Evolutionary conservation across 2,888 invertebrate genomes (phyloP), one percentile per base, ranked within the genome.

Genomic region (Drosophila cognata): DNA sequence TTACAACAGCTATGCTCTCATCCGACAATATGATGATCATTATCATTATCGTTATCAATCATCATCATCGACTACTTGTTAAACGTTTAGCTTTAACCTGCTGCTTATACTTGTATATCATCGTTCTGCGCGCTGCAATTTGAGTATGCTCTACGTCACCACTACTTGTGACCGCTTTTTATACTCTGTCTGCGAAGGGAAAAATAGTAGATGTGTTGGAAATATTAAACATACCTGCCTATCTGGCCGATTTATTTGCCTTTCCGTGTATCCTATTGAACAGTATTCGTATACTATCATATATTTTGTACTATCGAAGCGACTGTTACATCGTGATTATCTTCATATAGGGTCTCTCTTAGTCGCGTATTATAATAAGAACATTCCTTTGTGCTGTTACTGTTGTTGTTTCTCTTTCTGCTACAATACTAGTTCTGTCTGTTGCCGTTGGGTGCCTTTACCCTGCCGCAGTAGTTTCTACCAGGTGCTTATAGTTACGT

Each of bases 401-500:
- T 51, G n/a, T 51, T n/a, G 21, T 35, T 69, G 36, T n/a, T 56
- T 46, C 6, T 21, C 31, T 46, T 25, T 35, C 25, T 55, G 35
- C 58, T 48, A 52, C 57, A 57, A 56, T 67, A 71, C 74, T 48
- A 13, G 74, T 48, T 58, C 41, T 50, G 38, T 50, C 28, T 31
- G 55, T 28, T 33, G 8, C 50, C 50, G 16, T 25, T 63, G 64
- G 33, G 33, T 33, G 5, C 35, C 48, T 31, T 64, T 31, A 35
- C 29, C 36, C 46, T 58, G 50, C 43, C 48, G 53, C 38, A 43
- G 58, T 51, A 57, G 57, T 29, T 61, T 50, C 41, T 55, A 50
- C 64, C 74, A 65, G 56, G 65, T 67, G 61, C 79, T 67, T 53
- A 48, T 63, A 55, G 50, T 55, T 63, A 66, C 63, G 79, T 74